phyloP scores from a whole-genome alignment of 1,140 invertebrate genomes.

The Drosophila rhopaloa region DNA sequence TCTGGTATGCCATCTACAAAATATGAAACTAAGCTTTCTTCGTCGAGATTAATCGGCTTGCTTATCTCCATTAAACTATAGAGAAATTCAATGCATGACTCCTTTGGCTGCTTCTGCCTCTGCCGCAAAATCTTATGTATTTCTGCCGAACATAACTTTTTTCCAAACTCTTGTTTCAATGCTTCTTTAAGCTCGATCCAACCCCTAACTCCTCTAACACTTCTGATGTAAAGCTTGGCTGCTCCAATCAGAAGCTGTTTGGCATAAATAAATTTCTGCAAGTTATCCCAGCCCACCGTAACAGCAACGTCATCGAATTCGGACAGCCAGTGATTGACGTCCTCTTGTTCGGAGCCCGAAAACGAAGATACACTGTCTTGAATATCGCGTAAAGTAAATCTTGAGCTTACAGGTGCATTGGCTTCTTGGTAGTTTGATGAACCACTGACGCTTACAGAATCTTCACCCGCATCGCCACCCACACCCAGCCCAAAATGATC shows the following conservation, averaged over 20 bases:
- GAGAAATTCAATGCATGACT: too few relatives aligned
- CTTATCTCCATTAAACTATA: not conserved
- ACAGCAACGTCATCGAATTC: constrained; percentile 1
- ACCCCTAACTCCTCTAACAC: too few relatives aligned
- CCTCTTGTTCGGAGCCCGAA: not conserved
- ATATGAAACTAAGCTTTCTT: not conserved
- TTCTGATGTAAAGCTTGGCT: too few relatives aligned
- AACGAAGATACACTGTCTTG: not conserved
- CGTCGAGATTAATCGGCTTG: not conserved
- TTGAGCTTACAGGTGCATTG: not conserved
- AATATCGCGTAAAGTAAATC: not conserved
- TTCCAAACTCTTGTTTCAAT: too few relatives aligned
- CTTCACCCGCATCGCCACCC: too few relatives aligned
- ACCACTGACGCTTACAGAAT: not conserved
- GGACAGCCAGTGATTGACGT: constrained; percentile 1
- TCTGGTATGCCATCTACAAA: not conserved
- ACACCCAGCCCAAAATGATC: not conserved
- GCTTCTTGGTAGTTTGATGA: not conserved
- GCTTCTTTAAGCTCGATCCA: too few relatives aligned
- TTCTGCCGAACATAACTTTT: too few relatives aligned
- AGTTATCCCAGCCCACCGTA: not conserved
- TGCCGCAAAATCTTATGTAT: too few relatives aligned
- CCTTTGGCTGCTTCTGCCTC: too few relatives aligned
- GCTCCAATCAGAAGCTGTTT: not conserved
- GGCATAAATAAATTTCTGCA: not conserved